Conservation (phyloP, 2,888 invertebrate species). For the Ormia ochracea region DNA sequence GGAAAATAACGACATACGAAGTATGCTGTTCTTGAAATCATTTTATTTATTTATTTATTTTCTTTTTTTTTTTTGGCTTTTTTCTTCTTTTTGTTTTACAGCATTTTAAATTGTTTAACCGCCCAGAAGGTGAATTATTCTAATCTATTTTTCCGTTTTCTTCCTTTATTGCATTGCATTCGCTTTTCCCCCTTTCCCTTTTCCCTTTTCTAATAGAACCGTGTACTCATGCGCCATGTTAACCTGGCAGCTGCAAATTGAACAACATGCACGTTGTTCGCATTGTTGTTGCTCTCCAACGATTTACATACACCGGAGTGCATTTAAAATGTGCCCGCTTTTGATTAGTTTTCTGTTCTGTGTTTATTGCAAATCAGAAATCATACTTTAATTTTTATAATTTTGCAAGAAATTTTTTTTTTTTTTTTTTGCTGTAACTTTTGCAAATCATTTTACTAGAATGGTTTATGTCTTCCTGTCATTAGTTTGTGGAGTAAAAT, state of each 20-base stretch:
- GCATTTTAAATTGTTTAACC: slow-evolving; percentile 54
- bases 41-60: not conserved
- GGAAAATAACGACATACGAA: not conserved
- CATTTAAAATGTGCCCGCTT: slow-evolving; percentile 25
- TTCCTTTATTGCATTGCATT: not conserved
- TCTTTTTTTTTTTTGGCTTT: not conserved
- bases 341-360: slow-evolving; percentile 48
- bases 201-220: not conserved
- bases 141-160: slow-evolving; percentile 55
- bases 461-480: slow-evolving; percentile 60
- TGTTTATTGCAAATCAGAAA: slow-evolving; percentile 36
- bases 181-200: not conserved
- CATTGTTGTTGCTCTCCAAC: slow-evolving; percentile 1
- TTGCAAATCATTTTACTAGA: slow-evolving; percentile 43
- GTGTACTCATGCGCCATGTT: slow-evolving; percentile 11
- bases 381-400: slow-evolving; percentile 23
- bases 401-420: too few species aligned
- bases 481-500: slow-evolving; percentile 37
- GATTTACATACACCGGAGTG: too few species aligned
- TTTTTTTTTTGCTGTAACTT: not conserved
- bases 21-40: slow-evolving; percentile 49
- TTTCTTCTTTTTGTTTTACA: not conserved
- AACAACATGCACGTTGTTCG: slow-evolving; percentile 6
- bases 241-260: slow-evolving; percentile 58
- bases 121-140: slow-evolving; percentile 62